Percentiles rank a stretch among this genome's conserved stretches.
These are phyloP conservation scores for Drosophila demipolita DNA, from an alignment of 2,888 invertebrate genomes.

Conservation along the genomic window DNA sequence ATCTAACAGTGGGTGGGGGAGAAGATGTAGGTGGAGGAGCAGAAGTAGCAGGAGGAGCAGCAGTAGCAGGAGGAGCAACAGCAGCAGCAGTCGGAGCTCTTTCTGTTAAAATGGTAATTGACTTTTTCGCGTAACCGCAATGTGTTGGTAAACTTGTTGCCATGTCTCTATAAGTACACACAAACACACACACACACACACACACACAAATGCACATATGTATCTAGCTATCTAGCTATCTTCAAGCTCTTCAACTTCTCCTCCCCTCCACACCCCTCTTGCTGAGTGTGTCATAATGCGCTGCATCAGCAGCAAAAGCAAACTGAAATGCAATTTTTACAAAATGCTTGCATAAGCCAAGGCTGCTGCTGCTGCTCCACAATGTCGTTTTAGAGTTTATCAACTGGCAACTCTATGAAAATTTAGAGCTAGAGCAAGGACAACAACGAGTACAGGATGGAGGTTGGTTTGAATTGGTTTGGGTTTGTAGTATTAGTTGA, in stretches of 20 bases:
- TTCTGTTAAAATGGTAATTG: conserved; percentile 79
- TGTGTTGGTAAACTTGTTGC: conserved; percentile 80
- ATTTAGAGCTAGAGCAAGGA: conserved; percentile 56
- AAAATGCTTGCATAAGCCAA: conserved; percentile 79
- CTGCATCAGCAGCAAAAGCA: conserved; percentile 56
- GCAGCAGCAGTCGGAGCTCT: conserved; percentile 29
- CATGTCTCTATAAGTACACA: conserved; percentile 43
- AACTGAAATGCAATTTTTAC: conserved; percentile 71
- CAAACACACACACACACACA: conserved; percentile 1
- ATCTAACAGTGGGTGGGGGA: conserved; percentile 11
- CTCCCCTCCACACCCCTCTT: not conserved
- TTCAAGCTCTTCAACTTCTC: not conserved
- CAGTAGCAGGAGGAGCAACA: conserved; percentile 1
- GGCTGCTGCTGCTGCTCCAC: conserved; percentile 57
- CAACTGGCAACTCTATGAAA: conserved; percentile 75
- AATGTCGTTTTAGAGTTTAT: conserved; percentile 80
- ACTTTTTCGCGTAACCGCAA: conserved; percentile 78
- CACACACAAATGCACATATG: not conserved
- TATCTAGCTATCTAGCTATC: conserved; percentile 18
- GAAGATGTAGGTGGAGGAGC: conserved; percentile 2
- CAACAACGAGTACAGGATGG: conserved; percentile 8
- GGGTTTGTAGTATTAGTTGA: not conserved
- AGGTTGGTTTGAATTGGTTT: not conserved
- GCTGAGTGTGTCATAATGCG: conserved; percentile 60
- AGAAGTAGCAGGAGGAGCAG: conserved; percentile 11